phyloP scores from a whole-genome alignment of 2,888 invertebrate species.

The Ennomos fuscantarius region DNA sequence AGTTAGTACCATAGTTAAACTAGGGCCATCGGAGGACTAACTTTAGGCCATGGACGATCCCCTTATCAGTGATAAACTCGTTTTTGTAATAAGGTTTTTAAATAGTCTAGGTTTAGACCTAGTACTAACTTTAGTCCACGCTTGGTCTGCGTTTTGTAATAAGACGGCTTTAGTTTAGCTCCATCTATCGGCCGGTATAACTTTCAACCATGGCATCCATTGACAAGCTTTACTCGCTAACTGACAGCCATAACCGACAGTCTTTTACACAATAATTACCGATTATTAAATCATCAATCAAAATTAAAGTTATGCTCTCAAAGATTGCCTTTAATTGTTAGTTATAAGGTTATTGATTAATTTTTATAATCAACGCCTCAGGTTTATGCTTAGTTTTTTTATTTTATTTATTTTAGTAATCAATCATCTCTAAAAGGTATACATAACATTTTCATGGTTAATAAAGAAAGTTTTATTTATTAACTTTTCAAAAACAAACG shows the following conservation, averaged over 20 bases:
- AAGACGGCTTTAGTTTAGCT: too few relatives aligned
- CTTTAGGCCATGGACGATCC: too few relatives aligned
- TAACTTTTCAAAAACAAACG: too few relatives aligned
- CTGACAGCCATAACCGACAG: constrained; percentile 50
- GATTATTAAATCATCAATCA: constrained; percentile 74
- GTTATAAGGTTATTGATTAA: constrained; percentile 57
- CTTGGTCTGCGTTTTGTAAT: too few relatives aligned
- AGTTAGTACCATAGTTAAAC: too few relatives aligned
- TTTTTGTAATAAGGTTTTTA: too few relatives aligned
- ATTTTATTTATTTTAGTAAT: constrained; percentile 11
- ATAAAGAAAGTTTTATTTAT: constrained; percentile 3
- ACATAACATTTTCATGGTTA: constrained; percentile 10
- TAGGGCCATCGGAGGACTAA: too few relatives aligned
- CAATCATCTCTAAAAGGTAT: constrained; percentile 14
- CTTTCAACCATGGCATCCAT: too few relatives aligned
- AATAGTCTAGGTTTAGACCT: too few relatives aligned
- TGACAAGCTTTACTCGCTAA: constrained; percentile 33
- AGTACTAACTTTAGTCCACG: too few relatives aligned
- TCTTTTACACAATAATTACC: constrained; percentile 50
- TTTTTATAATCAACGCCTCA: constrained; percentile 34
- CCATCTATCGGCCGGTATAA: too few relatives aligned
- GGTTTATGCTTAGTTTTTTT: constrained; percentile 18
- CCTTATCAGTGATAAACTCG: too few relatives aligned
- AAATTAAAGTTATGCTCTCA: constrained; percentile 47
- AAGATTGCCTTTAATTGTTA: constrained; percentile 55